phyloP scores from a whole-genome alignment of 2,797 vertebrate genomes.

The Danio tinwini region DNA sequence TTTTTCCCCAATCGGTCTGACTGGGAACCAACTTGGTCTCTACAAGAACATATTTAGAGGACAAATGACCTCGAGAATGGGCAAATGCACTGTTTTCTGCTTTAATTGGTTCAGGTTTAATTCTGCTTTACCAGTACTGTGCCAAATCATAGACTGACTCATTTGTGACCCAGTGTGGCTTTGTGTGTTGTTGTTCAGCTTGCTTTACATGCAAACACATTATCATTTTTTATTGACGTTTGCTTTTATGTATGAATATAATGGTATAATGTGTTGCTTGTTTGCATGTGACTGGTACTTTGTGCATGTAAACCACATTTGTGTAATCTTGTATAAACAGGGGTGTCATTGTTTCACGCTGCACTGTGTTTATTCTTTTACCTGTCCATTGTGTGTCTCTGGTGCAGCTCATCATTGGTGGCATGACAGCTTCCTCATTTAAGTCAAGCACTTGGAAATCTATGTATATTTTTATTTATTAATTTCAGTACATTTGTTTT shows the following conservation, averaged over 20 bases:
- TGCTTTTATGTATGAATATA: conserved; percentile 26
- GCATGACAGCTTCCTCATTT: conserved; percentile 15
- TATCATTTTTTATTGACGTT: conserved; percentile 9
- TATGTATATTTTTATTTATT: neutral
- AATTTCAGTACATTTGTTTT: neutral
- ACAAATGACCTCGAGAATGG: neutral
- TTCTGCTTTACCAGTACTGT: neutral
- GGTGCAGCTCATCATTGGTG: conserved; percentile 11
- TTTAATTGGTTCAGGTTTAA: conserved; percentile 8
- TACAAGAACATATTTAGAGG: neutral
- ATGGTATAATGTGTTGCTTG: conserved; percentile 6
- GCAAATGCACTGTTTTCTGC: neutral
- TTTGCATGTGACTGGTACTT: conserved; percentile 51
- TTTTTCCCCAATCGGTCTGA: neutral
- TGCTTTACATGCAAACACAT: conserved; percentile 22
- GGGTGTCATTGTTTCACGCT: neutral
- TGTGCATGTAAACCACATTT: conserved; percentile 29
- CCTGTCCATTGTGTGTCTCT: conserved; percentile 4
- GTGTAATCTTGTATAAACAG: neutral
- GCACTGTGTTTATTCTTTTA: conserved; percentile 15
- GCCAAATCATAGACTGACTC: conserved; percentile 1
- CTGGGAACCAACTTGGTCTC: conserved; percentile 4
- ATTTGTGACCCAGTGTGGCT: conserved; percentile 18
- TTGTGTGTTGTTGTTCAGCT: neutral
- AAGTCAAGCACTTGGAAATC: neutral